Evolutionary conservation across 2,888 invertebrate species (phyloP).

Genomic region (Pilophorus perplexus): DNA sequence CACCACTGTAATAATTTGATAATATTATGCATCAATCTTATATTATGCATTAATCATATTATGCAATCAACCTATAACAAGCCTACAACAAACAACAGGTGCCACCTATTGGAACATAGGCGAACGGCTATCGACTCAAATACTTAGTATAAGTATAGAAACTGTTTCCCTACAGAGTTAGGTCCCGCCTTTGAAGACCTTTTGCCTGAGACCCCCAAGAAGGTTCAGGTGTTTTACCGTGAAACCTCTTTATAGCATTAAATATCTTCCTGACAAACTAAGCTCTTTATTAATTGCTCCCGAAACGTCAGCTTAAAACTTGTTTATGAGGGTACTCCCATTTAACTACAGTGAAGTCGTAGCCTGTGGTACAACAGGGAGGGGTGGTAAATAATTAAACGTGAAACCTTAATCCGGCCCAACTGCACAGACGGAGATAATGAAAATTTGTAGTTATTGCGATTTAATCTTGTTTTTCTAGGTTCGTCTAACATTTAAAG

Average conservation of each 20-base stretch:
- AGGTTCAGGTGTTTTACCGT: conserved; percentile 21
- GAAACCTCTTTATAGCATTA: conserved; percentile 22
- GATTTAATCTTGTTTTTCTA: conserved; percentile 20
- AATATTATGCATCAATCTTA: no score
- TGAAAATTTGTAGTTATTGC: conserved; percentile 26
- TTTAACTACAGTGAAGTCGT: conserved; percentile 1
- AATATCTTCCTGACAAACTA: conserved; percentile 30
- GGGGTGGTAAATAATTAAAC: conserved; percentile 17
- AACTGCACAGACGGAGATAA: conserved; percentile 15
- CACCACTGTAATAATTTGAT: no score
- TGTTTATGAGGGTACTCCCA: conserved; percentile 31
- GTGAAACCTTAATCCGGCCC: conserved; percentile 16
- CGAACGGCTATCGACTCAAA: no score
- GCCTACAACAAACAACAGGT: no score
- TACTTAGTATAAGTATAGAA: no score
- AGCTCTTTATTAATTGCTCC: conserved; percentile 30
- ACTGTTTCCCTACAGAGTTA: no score
- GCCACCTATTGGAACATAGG: no score
- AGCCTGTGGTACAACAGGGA: background rate
- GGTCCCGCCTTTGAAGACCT: no score
- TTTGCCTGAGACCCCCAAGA: conserved; percentile 11
- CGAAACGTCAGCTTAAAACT: conserved; percentile 28
- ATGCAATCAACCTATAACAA: no score
- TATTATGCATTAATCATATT: no score
- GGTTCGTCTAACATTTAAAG: conserved; percentile 11